These are phyloP conservation scores for Caretta caretta DNA, from an alignment of 2,113 vertebrate genomes.

Conservation along the genomic window DNA sequence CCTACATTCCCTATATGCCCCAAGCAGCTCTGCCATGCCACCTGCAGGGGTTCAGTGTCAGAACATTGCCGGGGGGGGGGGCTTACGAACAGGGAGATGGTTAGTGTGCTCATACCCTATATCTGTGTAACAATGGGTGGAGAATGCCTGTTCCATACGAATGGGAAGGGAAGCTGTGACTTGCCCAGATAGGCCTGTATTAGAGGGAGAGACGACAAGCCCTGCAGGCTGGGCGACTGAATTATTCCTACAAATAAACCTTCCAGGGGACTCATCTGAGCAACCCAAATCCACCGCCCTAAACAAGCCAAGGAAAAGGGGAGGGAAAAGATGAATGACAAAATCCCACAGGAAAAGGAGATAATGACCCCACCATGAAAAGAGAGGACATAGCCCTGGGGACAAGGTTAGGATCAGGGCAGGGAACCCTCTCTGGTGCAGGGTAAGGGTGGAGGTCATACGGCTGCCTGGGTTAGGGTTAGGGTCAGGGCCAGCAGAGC, in stretches of 20 bases:
- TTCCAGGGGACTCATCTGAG: background rate
- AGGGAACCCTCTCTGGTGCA: background rate
- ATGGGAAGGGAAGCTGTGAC: background rate
- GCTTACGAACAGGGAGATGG: background rate
- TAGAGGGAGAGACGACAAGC: background rate
- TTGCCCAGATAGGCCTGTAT: background rate
- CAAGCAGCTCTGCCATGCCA: background rate
- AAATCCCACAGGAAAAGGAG: background rate
- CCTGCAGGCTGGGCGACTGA: background rate
- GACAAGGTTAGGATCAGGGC: background rate
- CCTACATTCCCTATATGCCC: background rate
- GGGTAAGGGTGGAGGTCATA: background rate
- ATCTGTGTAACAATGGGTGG: background rate
- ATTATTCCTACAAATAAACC: background rate
- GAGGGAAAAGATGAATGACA: background rate
- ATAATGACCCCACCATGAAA: too few relatives aligned
- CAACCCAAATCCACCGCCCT: background rate
- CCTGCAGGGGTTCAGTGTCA: background rate
- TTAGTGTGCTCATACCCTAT: background rate
- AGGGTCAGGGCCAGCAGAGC: background rate
- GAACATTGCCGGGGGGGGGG: background rate
- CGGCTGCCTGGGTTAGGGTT: background rate
- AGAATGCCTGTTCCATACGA: background rate
- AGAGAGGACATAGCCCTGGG: background rate
- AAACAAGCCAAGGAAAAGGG: background rate